These are phyloP conservation scores for Gisinianus flammeolus DNA, from an alignment of 2,888 invertebrate genomes.

Conservation along the genomic window DNA sequence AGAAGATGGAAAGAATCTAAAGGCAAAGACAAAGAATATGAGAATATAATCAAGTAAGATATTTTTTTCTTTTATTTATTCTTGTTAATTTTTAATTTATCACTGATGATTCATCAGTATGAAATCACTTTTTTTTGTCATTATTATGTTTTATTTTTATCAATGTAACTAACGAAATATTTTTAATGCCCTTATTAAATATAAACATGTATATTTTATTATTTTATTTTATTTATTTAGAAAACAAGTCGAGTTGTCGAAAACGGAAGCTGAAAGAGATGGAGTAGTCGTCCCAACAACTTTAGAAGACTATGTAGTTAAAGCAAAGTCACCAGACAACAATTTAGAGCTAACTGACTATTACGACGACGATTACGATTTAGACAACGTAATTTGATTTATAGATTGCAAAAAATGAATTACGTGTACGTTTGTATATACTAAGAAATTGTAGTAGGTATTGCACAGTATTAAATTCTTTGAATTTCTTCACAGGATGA, in stretches of 20 bases:
- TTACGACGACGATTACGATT: conserved; percentile 93
- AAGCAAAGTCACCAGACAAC: conserved; percentile 84
- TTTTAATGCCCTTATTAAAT: no score
- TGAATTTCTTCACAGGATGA: no score
- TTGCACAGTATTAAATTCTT: no score
- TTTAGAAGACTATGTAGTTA: conserved; percentile 96
- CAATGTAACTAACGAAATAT: no score
- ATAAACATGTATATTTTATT: no score
- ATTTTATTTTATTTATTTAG: conserved; percentile 71
- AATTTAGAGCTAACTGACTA: conserved; percentile 91
- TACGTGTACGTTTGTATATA: no score
- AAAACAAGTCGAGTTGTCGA: conserved; percentile 95
- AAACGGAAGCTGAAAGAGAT: conserved; percentile 93
- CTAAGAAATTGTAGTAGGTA: no score
- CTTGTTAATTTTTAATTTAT: no score
- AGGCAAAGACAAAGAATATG: conserved; percentile 98
- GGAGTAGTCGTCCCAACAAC: conserved; percentile 96
- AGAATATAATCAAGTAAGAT: conserved; percentile 91
- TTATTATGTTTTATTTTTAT: background rate
- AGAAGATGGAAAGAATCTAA: conserved; percentile 97
- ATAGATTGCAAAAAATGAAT: no score
- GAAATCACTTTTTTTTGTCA: background rate
- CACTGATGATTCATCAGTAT: no score
- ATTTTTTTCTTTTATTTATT: no score
- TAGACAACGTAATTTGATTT: no score